Evolutionary conservation across 2,113 vertebrate genomes (phyloP).

Genomic region (Cryptoleucopteryx plumbea): DNA sequence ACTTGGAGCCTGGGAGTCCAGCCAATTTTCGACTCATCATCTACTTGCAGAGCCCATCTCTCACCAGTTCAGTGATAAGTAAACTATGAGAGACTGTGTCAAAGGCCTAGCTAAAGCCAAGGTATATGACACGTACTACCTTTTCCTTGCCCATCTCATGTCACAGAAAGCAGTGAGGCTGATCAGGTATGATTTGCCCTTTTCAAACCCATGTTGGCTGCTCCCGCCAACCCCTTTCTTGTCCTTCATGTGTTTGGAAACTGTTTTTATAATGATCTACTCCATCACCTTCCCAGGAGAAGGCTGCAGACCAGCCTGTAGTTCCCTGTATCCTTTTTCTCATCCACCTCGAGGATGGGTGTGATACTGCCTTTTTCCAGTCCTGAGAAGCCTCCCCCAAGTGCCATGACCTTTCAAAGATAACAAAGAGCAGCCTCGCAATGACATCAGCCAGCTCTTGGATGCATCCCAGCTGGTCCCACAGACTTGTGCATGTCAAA

Average conservation of each 20-base stretch:
- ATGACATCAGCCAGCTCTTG: neutral
- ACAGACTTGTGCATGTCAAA: neutral
- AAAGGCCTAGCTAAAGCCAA: neutral
- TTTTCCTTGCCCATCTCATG: neutral
- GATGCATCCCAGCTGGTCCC: neutral
- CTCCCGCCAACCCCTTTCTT: neutral
- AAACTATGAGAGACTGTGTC: neutral
- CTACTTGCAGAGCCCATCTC: neutral
- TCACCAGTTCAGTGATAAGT: neutral
- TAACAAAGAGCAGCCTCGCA: neutral
- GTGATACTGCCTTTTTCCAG: neutral
- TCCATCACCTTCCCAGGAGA: neutral
- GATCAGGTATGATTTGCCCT: neutral
- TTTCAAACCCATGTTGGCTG: neutral
- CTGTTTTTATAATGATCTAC: neutral
- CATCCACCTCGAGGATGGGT: neutral
- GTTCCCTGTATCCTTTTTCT: neutral
- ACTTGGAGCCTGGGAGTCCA: neutral
- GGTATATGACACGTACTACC: accelerated
- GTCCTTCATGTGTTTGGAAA: neutral
- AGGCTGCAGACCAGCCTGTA: neutral
- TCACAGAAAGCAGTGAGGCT: neutral
- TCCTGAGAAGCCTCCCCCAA: neutral
- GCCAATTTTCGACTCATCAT: neutral
- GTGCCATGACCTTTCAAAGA: neutral